Percentiles rank a stretch among this genome's conserved stretches.
phyloP scores from a whole-genome alignment of 92 coral and sea anemone species.

The Zoanthus sociatus region DNA sequence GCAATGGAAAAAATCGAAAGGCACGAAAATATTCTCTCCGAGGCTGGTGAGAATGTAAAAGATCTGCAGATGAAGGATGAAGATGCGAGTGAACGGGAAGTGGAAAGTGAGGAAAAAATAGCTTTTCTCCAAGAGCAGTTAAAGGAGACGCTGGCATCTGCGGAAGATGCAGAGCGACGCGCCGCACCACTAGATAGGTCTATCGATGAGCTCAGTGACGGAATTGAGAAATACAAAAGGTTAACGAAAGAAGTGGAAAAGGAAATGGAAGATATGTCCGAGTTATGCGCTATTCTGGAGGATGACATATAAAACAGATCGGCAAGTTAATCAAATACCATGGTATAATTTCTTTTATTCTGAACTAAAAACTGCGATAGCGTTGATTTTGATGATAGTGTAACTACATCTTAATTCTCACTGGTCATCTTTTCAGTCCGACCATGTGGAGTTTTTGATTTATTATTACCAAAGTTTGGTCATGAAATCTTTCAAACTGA shows the following conservation, averaged over 20 bases:
- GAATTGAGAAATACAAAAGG: conserved; percentile 54
- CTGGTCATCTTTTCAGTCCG: no score
- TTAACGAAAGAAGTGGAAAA: conserved; percentile 54
- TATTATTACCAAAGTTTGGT: conserved; percentile 2
- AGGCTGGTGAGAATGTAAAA: conserved; percentile 75
- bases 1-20: conserved; percentile 63
- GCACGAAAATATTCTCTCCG: conserved; percentile 61
- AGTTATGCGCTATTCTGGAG: conserved; percentile 27
- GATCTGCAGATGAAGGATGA: conserved; percentile 74
- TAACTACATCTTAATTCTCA: no score
- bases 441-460: not conserved
- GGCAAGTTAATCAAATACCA: not conserved
- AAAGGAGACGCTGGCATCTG: conserved; percentile 70
- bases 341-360: not conserved
- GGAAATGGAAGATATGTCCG: conserved; percentile 85
- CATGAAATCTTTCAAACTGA: not conserved
- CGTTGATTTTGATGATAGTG: no score
- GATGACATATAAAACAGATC: not conserved
- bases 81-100: conserved; percentile 78
- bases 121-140: conserved; percentile 72
- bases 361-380: not conserved
- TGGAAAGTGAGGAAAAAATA: conserved; percentile 75
- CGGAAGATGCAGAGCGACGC: conserved; percentile 80
- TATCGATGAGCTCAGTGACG: conserved; percentile 63
- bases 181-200: conserved; percentile 72